These are phyloP conservation scores for Lithosia quadra DNA, from an alignment of 2,888 invertebrate species.

Conservation along the genomic window DNA sequence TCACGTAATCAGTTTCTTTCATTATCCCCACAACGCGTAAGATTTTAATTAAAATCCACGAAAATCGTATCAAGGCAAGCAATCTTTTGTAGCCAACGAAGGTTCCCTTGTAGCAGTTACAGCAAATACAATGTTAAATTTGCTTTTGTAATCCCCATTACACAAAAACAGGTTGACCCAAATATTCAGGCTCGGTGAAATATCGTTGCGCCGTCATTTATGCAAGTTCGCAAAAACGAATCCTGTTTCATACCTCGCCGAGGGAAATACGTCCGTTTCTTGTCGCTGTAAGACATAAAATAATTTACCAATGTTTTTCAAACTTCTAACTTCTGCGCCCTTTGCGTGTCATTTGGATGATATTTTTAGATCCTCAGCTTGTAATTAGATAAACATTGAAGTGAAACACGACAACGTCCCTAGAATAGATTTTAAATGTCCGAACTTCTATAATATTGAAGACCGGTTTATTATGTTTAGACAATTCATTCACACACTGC, in stretches of 20 bases:
- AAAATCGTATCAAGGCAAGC: slow-evolving; percentile 76
- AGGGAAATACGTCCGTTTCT: slow-evolving; percentile 73
- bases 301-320: slow-evolving; percentile 60
- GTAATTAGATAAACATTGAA: slow-evolving; percentile 73
- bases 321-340: slow-evolving; percentile 66
- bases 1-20: slow-evolving; percentile 73
- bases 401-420: slow-evolving; percentile 53
- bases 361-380: slow-evolving; percentile 69
- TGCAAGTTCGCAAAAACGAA: slow-evolving; percentile 84
- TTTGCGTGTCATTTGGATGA: slow-evolving; percentile 76
- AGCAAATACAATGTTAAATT: slow-evolving; percentile 83
- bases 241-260: slow-evolving; percentile 68
- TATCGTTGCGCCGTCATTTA: slow-evolving; percentile 82
- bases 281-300: slow-evolving; percentile 70
- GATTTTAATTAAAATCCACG: slow-evolving; percentile 84
- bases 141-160: slow-evolving; percentile 84
- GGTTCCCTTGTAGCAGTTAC: slow-evolving; percentile 78
- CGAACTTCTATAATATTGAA: not conserved
- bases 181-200: slow-evolving; percentile 82
- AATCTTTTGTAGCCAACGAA: slow-evolving; percentile 79
- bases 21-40: slow-evolving; percentile 75
- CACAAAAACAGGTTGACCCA: slow-evolving; percentile 86
- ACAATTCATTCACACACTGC: slow-evolving; percentile 26
- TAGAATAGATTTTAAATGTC: slow-evolving; percentile 31
- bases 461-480: not conserved